These are phyloP conservation scores for Agrilus mali DNA, from an alignment of 2,888 invertebrate species.

Conservation along the genomic window DNA sequence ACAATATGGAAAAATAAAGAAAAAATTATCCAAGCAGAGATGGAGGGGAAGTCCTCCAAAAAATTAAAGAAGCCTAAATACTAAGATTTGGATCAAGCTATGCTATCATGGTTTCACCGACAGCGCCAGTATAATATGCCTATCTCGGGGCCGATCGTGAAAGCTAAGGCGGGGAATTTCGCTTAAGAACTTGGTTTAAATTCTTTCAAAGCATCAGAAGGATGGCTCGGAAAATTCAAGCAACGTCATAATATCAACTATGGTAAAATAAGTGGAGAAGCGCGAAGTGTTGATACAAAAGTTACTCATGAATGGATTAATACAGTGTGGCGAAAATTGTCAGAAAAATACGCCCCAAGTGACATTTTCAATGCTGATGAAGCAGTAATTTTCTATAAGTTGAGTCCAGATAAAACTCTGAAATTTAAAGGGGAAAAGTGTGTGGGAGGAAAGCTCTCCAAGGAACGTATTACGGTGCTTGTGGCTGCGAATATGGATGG, in stretches of 20 bases:
- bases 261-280: constrained; percentile 19
- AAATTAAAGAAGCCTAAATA: no score
- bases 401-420: constrained; percentile 10
- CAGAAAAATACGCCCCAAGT: constrained; percentile 3
- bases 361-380: constrained; percentile 13
- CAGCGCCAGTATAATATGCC: no score
- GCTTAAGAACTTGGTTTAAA: no score
- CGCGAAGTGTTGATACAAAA: constrained; percentile 14
- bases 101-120: no score
- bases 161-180: no score
- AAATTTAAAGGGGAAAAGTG: constrained; percentile 14
- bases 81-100: no score
- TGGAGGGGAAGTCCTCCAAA: no score
- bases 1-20: no score
- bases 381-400: constrained; percentile 10
- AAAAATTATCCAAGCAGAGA: no score
- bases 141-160: no score
- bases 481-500: constrained; percentile 18
- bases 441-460: constrained; percentile 14
- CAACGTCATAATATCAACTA: constrained; percentile 11
- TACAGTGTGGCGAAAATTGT: constrained; percentile 8
- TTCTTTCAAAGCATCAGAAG: no score
- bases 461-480: constrained; percentile 16
- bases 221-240: no score
- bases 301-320: constrained; percentile 14